phyloP scores from a whole-genome alignment of 2,888 invertebrate genomes.

The Rhingia campestris region DNA sequence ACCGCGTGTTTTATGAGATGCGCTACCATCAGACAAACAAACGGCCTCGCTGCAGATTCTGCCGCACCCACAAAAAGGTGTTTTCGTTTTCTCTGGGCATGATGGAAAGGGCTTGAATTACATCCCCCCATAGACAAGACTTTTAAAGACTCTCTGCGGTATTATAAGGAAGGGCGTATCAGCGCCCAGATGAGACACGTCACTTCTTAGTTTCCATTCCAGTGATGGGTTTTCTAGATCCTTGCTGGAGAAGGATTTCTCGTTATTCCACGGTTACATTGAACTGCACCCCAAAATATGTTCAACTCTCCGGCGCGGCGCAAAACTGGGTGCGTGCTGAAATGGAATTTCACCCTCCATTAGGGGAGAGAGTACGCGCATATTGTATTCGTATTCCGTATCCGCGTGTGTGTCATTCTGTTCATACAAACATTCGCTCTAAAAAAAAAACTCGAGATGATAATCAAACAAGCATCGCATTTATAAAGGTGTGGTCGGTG shows the following conservation, averaged over 20 bases:
- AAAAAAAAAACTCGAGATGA: conserved; percentile 51
- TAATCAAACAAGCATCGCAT: conserved; percentile 74
- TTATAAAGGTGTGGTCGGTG: conserved; percentile 67
- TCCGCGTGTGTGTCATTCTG: conserved; percentile 59
- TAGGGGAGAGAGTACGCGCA: conserved; percentile 24
- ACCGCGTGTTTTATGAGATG: conserved; percentile 63
- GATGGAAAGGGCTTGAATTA: conserved; percentile 56
- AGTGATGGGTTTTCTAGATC: conserved; percentile 14
- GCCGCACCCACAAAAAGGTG: conserved; percentile 69
- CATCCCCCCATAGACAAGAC: conserved; percentile 43
- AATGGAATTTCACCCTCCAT: conserved; percentile 69
- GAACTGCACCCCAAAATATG: conserved; percentile 56
- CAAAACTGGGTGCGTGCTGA: conserved; percentile 68
- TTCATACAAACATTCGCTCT: conserved; percentile 43
- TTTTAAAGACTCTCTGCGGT: conserved; percentile 42
- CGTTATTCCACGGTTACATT: conserved; percentile 10
- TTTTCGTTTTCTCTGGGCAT: background rate
- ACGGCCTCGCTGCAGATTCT: conserved; percentile 60
- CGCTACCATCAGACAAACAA: conserved; percentile 36
- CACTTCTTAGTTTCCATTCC: conserved; percentile 47
- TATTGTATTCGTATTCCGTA: background rate
- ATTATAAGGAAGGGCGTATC: conserved; percentile 45
- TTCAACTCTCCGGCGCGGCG: conserved; percentile 15
- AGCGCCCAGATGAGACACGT: conserved; percentile 65
- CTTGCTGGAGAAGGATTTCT: conserved; percentile 43